phyloP scores from a whole-genome alignment of 1,140 invertebrate genomes.

The Caligus rogercresseyi region DNA sequence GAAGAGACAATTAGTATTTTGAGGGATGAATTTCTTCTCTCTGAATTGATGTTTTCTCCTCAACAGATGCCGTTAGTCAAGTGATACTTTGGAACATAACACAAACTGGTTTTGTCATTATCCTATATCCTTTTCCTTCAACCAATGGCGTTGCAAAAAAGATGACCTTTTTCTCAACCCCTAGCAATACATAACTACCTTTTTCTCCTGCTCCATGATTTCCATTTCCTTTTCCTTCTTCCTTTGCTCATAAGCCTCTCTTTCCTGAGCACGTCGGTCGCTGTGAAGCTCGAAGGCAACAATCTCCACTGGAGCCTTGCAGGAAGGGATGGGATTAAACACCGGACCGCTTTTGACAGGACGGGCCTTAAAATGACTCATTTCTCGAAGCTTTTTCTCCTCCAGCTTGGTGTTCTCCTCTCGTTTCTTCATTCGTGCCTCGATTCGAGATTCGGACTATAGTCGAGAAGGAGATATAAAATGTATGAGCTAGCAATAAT shows the following conservation, averaged over 20 bases:
- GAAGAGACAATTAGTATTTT: too few relatives aligned
- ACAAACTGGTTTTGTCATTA: too few relatives aligned
- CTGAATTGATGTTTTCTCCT: too few relatives aligned
- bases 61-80: too few relatives aligned
- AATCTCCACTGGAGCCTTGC: conserved; percentile 1
- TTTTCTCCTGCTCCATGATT: background rate
- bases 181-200: too few relatives aligned
- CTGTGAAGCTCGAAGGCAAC: conserved; percentile 4
- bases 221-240: background rate
- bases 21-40: too few relatives aligned
- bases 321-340: background rate
- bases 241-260: background rate
- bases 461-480: background rate
- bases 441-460: background rate
- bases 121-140: too few relatives aligned
- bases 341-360: background rate
- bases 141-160: too few relatives aligned
- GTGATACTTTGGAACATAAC: too few relatives aligned
- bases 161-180: too few relatives aligned
- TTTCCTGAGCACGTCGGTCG: background rate
- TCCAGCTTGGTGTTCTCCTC: background rate
- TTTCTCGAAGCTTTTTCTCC: background rate
- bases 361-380: background rate
- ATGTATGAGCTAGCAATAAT: background rate
- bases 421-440: conserved; percentile 3